These are phyloP conservation scores for Troides helena DNA, from an alignment of 2,888 invertebrate species.

Conservation along the genomic window DNA sequence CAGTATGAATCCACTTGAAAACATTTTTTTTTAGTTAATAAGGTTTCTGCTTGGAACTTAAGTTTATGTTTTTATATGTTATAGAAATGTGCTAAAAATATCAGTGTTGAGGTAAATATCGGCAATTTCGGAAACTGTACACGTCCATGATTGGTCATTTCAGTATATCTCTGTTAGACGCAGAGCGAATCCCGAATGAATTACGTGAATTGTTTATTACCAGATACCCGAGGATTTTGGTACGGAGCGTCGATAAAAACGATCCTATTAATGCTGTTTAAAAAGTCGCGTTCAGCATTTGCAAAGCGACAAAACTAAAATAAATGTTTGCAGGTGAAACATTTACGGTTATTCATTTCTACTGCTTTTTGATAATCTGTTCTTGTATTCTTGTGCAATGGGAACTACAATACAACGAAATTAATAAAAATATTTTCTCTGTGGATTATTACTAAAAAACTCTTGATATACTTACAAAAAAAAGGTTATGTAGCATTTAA, in stretches of 20 bases:
- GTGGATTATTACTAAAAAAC: background rate
- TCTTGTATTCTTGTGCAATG: background rate
- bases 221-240: conserved; percentile 49
- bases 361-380: background rate
- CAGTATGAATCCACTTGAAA: too few species aligned
- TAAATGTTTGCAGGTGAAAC: background rate
- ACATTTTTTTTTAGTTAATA: background rate
- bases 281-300: background rate
- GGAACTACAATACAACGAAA: background rate
- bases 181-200: conserved; percentile 67
- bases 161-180: conserved; percentile 74
- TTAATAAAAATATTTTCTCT: background rate
- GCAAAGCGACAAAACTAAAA: background rate
- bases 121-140: conserved; percentile 53
- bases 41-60: background rate
- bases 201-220: conserved; percentile 65
- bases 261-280: conserved; percentile 36
- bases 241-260: conserved; percentile 44
- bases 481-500: background rate
- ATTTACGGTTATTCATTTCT: background rate
- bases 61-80: background rate
- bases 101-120: conserved; percentile 50
- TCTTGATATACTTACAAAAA: background rate
- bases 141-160: conserved; percentile 77
- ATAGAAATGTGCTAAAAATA: conserved; percentile 23